Percentiles rank a stretch among this genome's conserved stretches.
These are phyloP conservation scores for Parnassius mnemosyne DNA, from an alignment of 2,888 invertebrate genomes.

Conservation along the genomic window DNA sequence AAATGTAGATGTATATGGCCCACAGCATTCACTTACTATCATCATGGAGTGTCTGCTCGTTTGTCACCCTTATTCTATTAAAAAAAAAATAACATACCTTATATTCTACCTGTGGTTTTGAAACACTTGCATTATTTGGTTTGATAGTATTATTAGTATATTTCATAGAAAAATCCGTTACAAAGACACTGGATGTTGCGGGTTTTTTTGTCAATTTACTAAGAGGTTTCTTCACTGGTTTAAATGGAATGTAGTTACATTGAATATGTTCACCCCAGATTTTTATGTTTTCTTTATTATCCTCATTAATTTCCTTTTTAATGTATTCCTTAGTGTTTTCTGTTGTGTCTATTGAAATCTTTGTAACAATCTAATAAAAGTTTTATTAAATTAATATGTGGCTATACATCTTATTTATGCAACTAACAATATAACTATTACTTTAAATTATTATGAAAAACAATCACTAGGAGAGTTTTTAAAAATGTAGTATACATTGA, in stretches of 20 bases:
- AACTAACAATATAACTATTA: neutral
- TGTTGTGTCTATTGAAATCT: slow-evolving; percentile 65
- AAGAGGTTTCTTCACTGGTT: slow-evolving; percentile 58
- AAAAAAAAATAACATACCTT: slow-evolving; percentile 46
- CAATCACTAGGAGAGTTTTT: too few species aligned
- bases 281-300: slow-evolving; percentile 56
- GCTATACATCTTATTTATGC: too few species aligned
- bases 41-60: too few species aligned
- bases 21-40: too few species aligned
- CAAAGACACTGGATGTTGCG: slow-evolving; percentile 58
- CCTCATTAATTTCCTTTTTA: slow-evolving; percentile 51
- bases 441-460: neutral
- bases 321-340: slow-evolving; percentile 73
- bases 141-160: slow-evolving; percentile 42
- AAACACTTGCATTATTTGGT: slow-evolving; percentile 35
- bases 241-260: slow-evolving; percentile 65
- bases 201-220: slow-evolving; percentile 61
- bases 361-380: slow-evolving; percentile 61
- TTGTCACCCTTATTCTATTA: too few species aligned
- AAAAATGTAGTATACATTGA: too few species aligned
- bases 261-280: slow-evolving; percentile 73
- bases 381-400: slow-evolving; percentile 1
- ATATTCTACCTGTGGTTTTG: slow-evolving; percentile 40
- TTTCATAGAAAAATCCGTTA: slow-evolving; percentile 76
- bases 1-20: too few species aligned